Percentiles rank a stretch among this genome's conserved stretches.
These are phyloP conservation scores for Sussaba pulchella DNA, from an alignment of 2,888 invertebrate genomes.

Conservation along the genomic window DNA sequence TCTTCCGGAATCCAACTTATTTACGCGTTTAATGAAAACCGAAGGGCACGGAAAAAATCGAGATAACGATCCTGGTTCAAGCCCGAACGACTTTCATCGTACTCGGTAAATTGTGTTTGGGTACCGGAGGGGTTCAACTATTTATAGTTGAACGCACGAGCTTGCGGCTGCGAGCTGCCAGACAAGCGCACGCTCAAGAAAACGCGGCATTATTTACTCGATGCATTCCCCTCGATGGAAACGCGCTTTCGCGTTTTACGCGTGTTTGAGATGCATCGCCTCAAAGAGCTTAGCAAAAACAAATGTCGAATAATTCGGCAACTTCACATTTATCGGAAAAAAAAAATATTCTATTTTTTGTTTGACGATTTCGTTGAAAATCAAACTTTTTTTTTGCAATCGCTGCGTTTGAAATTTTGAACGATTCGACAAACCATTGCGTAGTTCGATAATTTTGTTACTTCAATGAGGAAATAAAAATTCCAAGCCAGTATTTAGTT, in stretches of 20 bases:
- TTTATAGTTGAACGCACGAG: slow-evolving; percentile 36
- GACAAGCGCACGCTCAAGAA: slow-evolving; percentile 8
- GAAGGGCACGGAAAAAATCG: background rate
- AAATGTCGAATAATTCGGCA: too few species aligned
- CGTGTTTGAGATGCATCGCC: background rate
- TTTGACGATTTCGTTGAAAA: too few species aligned
- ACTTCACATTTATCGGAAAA: too few species aligned
- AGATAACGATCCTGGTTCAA: background rate
- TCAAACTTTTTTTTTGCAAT: too few species aligned
- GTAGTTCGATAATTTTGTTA: too few species aligned
- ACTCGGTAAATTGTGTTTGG: slow-evolving; percentile 7
- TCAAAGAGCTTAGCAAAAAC: too few species aligned
- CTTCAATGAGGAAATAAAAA: too few species aligned
- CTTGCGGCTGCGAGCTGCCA: slow-evolving; percentile 28
- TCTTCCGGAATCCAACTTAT: too few species aligned
- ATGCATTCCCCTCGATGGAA: slow-evolving; percentile 58
- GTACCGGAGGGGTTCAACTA: slow-evolving; percentile 27
- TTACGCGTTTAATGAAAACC: background rate
- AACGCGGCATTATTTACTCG: slow-evolving; percentile 50
- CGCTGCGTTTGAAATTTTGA: too few species aligned
- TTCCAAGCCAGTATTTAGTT: too few species aligned
- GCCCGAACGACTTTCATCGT: background rate
- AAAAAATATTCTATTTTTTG: too few species aligned
- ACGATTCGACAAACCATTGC: too few species aligned
- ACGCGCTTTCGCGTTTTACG: slow-evolving; percentile 1